Evolutionary conservation across 2,888 invertebrate species (phyloP).

Genomic region (Fissipunctia ypsillon): DNA sequence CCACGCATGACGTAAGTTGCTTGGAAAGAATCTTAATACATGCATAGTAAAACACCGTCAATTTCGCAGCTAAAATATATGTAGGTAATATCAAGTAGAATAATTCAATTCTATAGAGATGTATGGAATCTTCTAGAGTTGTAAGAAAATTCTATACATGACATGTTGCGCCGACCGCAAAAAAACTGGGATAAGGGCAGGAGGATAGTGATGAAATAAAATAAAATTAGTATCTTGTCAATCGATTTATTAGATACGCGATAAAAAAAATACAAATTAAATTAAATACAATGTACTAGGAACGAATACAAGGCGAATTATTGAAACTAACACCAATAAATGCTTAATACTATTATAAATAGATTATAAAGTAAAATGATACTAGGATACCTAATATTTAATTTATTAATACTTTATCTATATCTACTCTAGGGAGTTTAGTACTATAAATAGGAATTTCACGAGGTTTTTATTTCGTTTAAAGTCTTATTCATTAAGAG

Average conservation of each 20-base stretch:
- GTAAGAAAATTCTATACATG: neutral
- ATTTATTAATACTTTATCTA: conserved; percentile 39
- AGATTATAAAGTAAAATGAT: conserved; percentile 27
- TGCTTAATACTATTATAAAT: conserved; percentile 43
- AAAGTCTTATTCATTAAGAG: conserved; percentile 10
- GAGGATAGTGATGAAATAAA: conserved; percentile 9
- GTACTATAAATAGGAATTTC: conserved; percentile 32
- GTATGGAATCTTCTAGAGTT: neutral
- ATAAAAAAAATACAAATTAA: conserved; percentile 55
- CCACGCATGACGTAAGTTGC: neutral
- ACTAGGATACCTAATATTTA: conserved; percentile 13
- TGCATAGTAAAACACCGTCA: neutral
- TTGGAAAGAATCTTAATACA: neutral
- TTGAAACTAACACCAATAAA: conserved; percentile 45
- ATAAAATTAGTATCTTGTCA: conserved; percentile 26
- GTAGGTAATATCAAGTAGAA: neutral
- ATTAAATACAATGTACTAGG: conserved; percentile 58
- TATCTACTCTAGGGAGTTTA: conserved; percentile 31
- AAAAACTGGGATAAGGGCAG: neutral
- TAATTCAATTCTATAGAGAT: neutral
- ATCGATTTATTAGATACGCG: conserved; percentile 47
- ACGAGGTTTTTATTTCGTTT: conserved; percentile 11
- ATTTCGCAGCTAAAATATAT: neutral
- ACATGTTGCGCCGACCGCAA: neutral
- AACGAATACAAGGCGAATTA: conserved; percentile 60